Evolutionary conservation across 2,797 vertebrate species (phyloP).

Genomic region (Bovichtus diacanthus): DNA sequence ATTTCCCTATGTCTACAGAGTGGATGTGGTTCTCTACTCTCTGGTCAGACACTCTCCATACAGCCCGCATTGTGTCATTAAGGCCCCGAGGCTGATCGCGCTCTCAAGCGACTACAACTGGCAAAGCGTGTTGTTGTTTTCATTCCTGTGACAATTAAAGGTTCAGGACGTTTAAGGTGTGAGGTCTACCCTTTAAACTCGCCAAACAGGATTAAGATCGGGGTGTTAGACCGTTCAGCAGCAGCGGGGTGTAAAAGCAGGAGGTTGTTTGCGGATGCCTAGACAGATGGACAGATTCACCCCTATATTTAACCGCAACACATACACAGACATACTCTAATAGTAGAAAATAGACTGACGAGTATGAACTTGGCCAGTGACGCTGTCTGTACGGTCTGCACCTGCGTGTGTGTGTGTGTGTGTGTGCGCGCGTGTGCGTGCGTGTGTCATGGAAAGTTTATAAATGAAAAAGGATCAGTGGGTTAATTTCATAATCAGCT

Average conservation of each 20-base stretch:
- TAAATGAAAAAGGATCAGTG: conserved; percentile 24
- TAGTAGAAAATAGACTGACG: conserved; percentile 82
- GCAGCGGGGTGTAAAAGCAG: conserved; percentile 34
- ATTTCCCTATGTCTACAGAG: neutral
- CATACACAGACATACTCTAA: conserved; percentile 66
- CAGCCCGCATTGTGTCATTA: neutral
- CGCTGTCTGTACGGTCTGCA: conserved; percentile 53
- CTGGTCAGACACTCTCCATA: too few species aligned
- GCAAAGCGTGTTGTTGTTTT: conserved; percentile 5
- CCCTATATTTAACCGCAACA: conserved; percentile 81
- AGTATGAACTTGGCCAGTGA: conserved; percentile 73
- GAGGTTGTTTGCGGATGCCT: conserved; percentile 51
- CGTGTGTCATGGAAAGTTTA: conserved; percentile 37
- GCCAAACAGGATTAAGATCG: conserved; percentile 13
- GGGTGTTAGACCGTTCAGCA: neutral
- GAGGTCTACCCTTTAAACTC: conserved; percentile 27
- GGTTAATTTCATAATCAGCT: conserved; percentile 22
- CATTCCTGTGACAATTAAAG: conserved; percentile 22
- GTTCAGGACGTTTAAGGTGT: neutral
- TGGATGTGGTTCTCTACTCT: neutral
- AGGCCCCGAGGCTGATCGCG: neutral
- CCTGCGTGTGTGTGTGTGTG: conserved; percentile 2
- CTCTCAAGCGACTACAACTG: neutral
- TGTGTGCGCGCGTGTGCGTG: neutral
- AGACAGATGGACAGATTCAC: conserved; percentile 78